Conservation (phyloP, 1,140 invertebrate species). For the Bradynema listronoti region DNA sequence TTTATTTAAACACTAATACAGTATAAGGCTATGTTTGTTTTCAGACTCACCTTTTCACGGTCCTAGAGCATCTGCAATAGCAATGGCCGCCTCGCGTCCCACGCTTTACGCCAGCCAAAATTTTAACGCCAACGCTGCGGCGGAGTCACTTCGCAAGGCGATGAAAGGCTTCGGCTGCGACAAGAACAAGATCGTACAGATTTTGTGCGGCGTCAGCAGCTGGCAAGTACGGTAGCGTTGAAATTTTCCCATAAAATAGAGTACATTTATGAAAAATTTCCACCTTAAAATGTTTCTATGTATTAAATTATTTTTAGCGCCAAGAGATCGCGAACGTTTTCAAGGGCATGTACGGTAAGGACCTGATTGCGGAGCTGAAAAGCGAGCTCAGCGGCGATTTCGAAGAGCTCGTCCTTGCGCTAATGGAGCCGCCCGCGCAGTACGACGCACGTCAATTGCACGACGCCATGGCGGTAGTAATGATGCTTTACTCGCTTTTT, state of each 20-base stretch:
- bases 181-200: conserved; percentile 38
- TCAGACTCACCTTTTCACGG: too few species aligned
- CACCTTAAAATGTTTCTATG: not conserved
- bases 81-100: too few species aligned
- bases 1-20: too few species aligned
- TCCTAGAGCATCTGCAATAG: too few species aligned
- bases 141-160: conserved; percentile 75
- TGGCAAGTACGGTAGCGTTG: conserved; percentile 18
- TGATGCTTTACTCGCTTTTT: conserved; percentile 14
- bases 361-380: conserved; percentile 79
- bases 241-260: not conserved
- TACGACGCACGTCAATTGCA: conserved; percentile 75
- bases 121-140: conserved; percentile 80
- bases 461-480: conserved; percentile 68
- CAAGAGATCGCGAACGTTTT: conserved; percentile 73
- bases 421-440: conserved; percentile 78
- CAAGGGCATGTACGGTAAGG: conserved; percentile 87
- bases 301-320: conserved; percentile 59
- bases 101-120: conserved; percentile 70
- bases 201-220: conserved; percentile 45
- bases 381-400: conserved; percentile 83
- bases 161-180: conserved; percentile 74
- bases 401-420: conserved; percentile 74
- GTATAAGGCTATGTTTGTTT: too few species aligned
- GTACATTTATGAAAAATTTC: not conserved